phyloP scores from a whole-genome alignment of 2,888 invertebrate species.

The Thumatha senex region DNA sequence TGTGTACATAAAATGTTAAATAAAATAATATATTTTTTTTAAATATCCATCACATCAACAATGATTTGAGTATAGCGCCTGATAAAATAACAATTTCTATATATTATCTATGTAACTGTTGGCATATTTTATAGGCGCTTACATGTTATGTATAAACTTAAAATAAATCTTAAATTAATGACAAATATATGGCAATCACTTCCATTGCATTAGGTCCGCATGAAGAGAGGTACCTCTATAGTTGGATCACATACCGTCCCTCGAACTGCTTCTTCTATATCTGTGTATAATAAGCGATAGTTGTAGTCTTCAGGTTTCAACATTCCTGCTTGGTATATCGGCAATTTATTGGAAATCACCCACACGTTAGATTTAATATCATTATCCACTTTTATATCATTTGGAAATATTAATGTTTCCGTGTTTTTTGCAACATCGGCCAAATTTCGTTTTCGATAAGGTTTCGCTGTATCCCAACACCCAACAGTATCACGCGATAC shows the following conservation, averaged over 20 bases:
- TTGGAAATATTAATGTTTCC: slow-evolving; percentile 89
- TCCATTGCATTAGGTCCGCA: slow-evolving; percentile 19
- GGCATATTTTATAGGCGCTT: too few relatives aligned
- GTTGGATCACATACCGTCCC: slow-evolving; percentile 88
- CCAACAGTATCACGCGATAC: slow-evolving; percentile 89
- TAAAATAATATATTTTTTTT: too few relatives aligned
- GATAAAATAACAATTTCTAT: too few relatives aligned
- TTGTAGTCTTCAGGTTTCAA: slow-evolving; percentile 87
- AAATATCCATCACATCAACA: too few relatives aligned
- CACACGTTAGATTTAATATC: slow-evolving; percentile 87
- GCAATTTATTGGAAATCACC: slow-evolving; percentile 90
- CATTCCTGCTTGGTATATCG: slow-evolving; percentile 87
- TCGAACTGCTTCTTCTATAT: slow-evolving; percentile 84
- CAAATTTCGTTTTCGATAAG: slow-evolving; percentile 85
- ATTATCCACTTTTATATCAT: slow-evolving; percentile 90
- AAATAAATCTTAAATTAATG: slow-evolving; percentile 7
- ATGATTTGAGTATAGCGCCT: too few relatives aligned
- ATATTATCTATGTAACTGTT: too few relatives aligned
- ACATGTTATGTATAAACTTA: neutral
- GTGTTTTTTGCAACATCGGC: slow-evolving; percentile 85
- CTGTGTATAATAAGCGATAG: slow-evolving; percentile 88
- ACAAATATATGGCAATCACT: slow-evolving; percentile 45
- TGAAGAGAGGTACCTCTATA: neutral
- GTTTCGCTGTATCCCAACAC: slow-evolving; percentile 91
- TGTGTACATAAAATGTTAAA: too few relatives aligned